A percentile compares a stretch with the other conserved stretches of the same genome.
These are phyloP conservation scores for Butorides virescens DNA, from an alignment of 2,113 vertebrate species.

Conservation along the genomic window DNA sequence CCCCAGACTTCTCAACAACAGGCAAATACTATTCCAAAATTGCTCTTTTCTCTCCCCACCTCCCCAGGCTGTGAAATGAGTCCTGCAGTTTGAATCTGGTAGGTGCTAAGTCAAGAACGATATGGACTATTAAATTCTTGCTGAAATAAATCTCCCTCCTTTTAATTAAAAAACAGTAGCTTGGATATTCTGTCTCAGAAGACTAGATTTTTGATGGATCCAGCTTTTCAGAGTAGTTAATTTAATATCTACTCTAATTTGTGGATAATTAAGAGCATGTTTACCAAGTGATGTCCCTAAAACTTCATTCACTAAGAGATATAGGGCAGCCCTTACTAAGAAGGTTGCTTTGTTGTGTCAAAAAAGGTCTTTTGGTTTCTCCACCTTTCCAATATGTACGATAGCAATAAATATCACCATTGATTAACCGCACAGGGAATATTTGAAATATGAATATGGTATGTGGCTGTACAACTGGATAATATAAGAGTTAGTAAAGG, in stretches of 20 bases:
- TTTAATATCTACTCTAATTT: not conserved
- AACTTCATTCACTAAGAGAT: not conserved
- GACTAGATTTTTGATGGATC: not conserved
- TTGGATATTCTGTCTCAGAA: not conserved
- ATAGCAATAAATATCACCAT: not conserved
- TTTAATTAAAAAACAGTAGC: not conserved
- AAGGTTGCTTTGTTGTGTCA: not conserved
- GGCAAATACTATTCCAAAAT: not conserved
- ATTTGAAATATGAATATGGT: not conserved
- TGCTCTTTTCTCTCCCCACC: not conserved
- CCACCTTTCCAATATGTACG: not conserved
- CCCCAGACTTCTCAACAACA: not conserved
- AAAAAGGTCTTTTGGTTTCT: not conserved
- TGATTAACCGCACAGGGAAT: not conserved
- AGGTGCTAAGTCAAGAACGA: not conserved
- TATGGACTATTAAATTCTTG: not conserved
- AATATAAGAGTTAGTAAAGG: not conserved
- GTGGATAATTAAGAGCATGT: not conserved
- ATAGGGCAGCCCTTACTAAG: not conserved
- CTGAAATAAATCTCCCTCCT: not conserved
- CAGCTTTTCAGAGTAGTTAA: not conserved
- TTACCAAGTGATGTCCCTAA: not conserved
- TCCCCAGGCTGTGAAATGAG: not conserved
- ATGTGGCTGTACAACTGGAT: not conserved
- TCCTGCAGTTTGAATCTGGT: rapidly evolving